Evolutionary conservation across 1,140 invertebrate genomes (phyloP).

Genomic region (Drosophila pectinifera): DNA sequence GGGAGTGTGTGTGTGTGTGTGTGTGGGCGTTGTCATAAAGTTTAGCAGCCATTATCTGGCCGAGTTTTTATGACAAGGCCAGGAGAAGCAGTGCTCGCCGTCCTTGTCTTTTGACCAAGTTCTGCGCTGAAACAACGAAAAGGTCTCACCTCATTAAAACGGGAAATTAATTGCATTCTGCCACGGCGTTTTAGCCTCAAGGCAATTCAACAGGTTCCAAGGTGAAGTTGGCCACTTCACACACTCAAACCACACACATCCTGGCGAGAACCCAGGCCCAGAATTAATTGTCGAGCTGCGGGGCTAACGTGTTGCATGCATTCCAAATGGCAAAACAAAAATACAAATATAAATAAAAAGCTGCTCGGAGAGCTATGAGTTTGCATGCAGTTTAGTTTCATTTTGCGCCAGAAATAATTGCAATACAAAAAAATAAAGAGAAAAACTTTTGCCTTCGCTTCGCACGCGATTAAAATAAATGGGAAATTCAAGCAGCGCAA

Average conservation of each 20-base stretch:
- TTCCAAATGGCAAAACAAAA: conserved; percentile 33
- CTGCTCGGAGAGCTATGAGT: conserved; percentile 19
- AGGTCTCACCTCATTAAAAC: conserved; percentile 61
- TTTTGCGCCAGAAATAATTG: conserved; percentile 73
- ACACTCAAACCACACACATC: conserved; percentile 11
- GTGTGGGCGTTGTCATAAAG: conserved; percentile 58
- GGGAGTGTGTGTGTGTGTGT: conserved; percentile 4
- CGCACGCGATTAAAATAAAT: conserved; percentile 60
- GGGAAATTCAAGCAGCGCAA: conserved; percentile 12
- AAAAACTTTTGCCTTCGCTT: conserved; percentile 41
- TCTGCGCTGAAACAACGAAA: conserved; percentile 51
- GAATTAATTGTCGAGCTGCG: conserved; percentile 56
- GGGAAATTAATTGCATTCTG: conserved; percentile 70
- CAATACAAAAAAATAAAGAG: conserved; percentile 43
- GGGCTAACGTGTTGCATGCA: conserved; percentile 75
- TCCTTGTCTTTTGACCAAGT: conserved; percentile 30
- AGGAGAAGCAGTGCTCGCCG: conserved; percentile 35
- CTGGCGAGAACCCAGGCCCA: background rate
- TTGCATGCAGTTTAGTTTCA: conserved; percentile 67
- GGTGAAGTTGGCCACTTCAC: conserved; percentile 68
- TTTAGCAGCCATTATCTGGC: conserved; percentile 58
- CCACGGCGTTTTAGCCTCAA: conserved; percentile 43
- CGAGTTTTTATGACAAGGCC: conserved; percentile 62
- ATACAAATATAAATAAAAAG: conserved; percentile 21
- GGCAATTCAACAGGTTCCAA: conserved; percentile 76